Base-by-base conservation (phyloP, 2,113 vertebrate genomes). In the Mola mola region DNA sequence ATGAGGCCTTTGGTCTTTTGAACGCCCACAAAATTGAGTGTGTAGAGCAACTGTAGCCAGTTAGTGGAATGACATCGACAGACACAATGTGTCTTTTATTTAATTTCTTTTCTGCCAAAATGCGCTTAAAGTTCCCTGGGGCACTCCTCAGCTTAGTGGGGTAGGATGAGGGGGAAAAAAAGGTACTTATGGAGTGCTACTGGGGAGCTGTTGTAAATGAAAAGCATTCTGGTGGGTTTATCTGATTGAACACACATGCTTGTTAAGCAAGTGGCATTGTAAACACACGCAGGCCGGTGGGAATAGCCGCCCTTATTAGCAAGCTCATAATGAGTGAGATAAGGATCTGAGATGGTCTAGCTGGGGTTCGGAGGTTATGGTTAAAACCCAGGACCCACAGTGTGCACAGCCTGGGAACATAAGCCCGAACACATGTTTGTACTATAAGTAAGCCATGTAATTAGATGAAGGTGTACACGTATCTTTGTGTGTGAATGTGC, bases 171-270 rank as follows among this genome's bases (percentile, higher is more conserved):
- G 20, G 25, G 40, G 4, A 6, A 6, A 29, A 41, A 17, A 31
- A 17, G 36, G 26, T 53, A 40, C 71, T 86, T 64, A 56, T 33
- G 56, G 47, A 46, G 55, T 64, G 79, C 66, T 72, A 76, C 69
- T 2, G 49, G 41, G 50, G 56, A 81, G 43, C 62, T 64, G 49
- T 49, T 76, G 63, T 73, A 75, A 84, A 82, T 77, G 62, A 81
- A 76, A 81, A 66, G 62, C 66, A 64, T 81, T 80, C 51, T 83
- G 61, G 21, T 71, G 55, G 52, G 67, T 85, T 86, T 78, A 81
- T 86, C 71, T 85, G 79, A 87, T 88, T 85, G 58, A 72, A 84
- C 78, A 56, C 87, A 87, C 75, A 79, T 88, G 84, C 69, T 87
- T 29, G 28, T 88, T 78, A 88, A 73, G 67, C 47, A 69, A 81